Percentiles rank a stretch among this genome's conserved stretches.
Evolutionary conservation across 2,888 invertebrate genomes (phyloP).

Genomic region (Colletes collaris): DNA sequence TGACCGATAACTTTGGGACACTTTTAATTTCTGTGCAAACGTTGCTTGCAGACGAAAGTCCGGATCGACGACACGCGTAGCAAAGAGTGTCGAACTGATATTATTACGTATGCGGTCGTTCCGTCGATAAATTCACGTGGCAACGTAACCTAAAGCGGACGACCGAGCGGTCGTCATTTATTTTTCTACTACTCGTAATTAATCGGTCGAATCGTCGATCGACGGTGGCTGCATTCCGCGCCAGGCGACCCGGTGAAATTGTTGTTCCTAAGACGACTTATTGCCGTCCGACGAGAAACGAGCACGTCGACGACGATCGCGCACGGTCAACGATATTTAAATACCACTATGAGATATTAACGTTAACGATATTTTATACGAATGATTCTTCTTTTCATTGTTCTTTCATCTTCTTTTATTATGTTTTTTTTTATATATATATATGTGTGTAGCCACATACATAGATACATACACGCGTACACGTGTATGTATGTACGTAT

Average conservation of each 20-base stretch:
- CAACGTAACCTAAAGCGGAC: constrained; percentile 37
- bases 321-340: constrained; percentile 64
- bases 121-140: constrained; percentile 44
- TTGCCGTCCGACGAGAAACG: constrained; percentile 31
- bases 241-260: constrained; percentile 63
- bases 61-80: neutral
- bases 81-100: neutral
- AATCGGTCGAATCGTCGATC: constrained; percentile 49
- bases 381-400: constrained; percentile 28
- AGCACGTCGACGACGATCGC: constrained; percentile 45
- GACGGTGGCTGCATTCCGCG: constrained; percentile 31
- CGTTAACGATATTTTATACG: constrained; percentile 61
- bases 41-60: neutral
- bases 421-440: constrained; percentile 39
- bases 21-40: too few species aligned
- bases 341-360: constrained; percentile 66
- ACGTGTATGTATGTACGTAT: neutral
- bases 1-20: too few species aligned
- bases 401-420: constrained; percentile 18
- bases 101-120: neutral
- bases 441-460: neutral
- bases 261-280: constrained; percentile 71
- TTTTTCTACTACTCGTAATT: constrained; percentile 46
- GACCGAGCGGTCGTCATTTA: constrained; percentile 39
- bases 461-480: constrained; percentile 15